Evolutionary conservation across 53 echinoderm and acorn worm species (phyloP).

Genomic region (Actinopyga echinites): DNA sequence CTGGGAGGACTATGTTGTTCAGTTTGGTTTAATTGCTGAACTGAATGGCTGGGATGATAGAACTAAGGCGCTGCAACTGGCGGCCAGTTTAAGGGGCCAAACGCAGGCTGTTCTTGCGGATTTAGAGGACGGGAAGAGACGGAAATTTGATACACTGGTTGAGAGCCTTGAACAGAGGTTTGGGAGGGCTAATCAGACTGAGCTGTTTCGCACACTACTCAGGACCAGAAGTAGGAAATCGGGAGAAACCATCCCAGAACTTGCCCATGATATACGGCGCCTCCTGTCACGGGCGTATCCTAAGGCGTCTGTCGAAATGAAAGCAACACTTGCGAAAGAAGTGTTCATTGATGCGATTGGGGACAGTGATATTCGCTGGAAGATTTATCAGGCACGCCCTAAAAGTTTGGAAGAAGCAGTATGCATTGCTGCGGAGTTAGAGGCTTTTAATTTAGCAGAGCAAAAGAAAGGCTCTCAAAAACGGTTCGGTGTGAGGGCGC

Average conservation of each 20-base stretch:
- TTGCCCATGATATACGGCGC: constrained; percentile 38
- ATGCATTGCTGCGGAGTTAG: constrained; percentile 46
- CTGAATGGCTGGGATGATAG: constrained; percentile 62
- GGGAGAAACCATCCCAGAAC: constrained; percentile 47
- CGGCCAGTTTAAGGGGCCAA: constrained; percentile 54
- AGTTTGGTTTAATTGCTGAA: constrained; percentile 62
- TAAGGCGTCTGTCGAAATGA: background rate
- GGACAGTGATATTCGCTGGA: constrained; percentile 51
- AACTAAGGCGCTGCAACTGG: constrained; percentile 50
- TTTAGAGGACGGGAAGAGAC: constrained; percentile 27
- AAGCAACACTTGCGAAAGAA: constrained; percentile 48
- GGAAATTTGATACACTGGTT: background rate
- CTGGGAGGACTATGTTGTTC: constrained; percentile 61
- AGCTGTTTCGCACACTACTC: constrained; percentile 42
- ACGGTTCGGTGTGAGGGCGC: background rate
- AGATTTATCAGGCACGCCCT: constrained; percentile 42
- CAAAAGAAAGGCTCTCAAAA: background rate
- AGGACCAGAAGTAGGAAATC: constrained; percentile 6
- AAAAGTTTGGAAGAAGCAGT: constrained; percentile 47
- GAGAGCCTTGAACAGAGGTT: constrained; percentile 41
- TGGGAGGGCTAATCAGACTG: constrained; percentile 47
- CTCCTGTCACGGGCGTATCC: constrained; percentile 48
- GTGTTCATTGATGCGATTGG: constrained; percentile 58
- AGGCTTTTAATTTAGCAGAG: constrained; percentile 46
- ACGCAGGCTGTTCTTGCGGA: constrained; percentile 56